Evolutionary conservation across 2,888 invertebrate species (phyloP), one percentile per base, ranked within the genome.

Genomic region (Synergus japonicus): DNA sequence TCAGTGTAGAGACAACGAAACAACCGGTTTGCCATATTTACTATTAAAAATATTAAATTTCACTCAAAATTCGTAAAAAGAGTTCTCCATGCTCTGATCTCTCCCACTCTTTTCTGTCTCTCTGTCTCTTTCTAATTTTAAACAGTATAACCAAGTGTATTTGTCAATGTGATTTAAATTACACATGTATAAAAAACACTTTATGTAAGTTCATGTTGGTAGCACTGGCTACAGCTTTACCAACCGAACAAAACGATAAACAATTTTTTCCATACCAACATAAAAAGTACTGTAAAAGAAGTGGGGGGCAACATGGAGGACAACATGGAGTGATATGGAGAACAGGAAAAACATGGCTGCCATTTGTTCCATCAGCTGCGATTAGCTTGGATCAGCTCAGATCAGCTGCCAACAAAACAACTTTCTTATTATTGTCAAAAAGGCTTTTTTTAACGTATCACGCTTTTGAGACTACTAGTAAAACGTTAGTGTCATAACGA

Each of bases 11-110:
- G 29, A 49, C 37, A 64, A 37, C 46, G 10, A 63, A 78, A 78
- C 15, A 78, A 46, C 29, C 73, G 44, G 64, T 41, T 78, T 15
- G 64, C 44, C 78, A 78, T 78, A 64, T 8, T 78, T 46, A 12
- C n/a, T 13, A 13, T 54, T 41, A 37, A 13, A 44, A 46, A 9
- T 73, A 54, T 37, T 2, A 60, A 60, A 22, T 29, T 54, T 54
- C 15, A n/a, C 2, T n/a, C n/a, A 2, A 54, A 49, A 49, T 49
- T 5, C 7, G 1, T n/a, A 8, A 54, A 54, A 54, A 7, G 2
- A 8, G 8, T 54, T 54, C 54, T n/a, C 54, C 54, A 54, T n/a
- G 8, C 2, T 54, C 54, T 54, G 54, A 8, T 54, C 13, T n/a
- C 4, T 13, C 8, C 4, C 13, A 9, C 4, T 13, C 8, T 1